phyloP scores from a whole-genome alignment of 1,140 invertebrate species.

The Andrena cerasifolii region DNA sequence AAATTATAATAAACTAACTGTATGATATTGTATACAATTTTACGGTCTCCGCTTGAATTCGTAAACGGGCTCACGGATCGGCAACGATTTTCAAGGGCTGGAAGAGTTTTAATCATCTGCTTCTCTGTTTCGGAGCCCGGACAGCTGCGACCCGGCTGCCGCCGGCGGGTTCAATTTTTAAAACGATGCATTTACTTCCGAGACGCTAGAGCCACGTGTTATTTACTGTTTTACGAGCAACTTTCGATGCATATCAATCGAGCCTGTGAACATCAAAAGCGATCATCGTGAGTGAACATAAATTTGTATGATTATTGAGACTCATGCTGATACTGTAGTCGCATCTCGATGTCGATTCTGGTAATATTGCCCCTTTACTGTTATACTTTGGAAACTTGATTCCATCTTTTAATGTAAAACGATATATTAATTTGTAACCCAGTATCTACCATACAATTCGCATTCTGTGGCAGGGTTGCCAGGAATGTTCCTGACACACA shows the following conservation, averaged over 20 bases:
- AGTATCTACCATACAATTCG: constrained; percentile 2
- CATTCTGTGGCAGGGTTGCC: background rate
- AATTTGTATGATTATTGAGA: constrained; percentile 29
- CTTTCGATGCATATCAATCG: background rate
- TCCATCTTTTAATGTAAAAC: constrained; percentile 6
- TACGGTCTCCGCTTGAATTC: constrained; percentile 61
- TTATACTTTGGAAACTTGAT: background rate
- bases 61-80: constrained; percentile 47
- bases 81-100: constrained; percentile 13
- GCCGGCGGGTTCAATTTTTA: background rate
- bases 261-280: background rate
- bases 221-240: background rate
- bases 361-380: background rate
- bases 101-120: background rate
- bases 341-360: constrained; percentile 9
- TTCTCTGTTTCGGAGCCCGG: background rate
- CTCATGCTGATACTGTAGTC: constrained; percentile 16
- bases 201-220: too few species aligned
- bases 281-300: constrained; percentile 17
- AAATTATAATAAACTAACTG: constrained; percentile 72
- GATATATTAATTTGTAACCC: constrained; percentile 3
- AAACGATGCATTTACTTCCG: constrained; percentile 17
- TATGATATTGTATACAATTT: constrained; percentile 70
- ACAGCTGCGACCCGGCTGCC: background rate
- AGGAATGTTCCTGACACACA: too few species aligned